Conservation (phyloP, 1,140 invertebrate species). For the Platyura marginata region DNA sequence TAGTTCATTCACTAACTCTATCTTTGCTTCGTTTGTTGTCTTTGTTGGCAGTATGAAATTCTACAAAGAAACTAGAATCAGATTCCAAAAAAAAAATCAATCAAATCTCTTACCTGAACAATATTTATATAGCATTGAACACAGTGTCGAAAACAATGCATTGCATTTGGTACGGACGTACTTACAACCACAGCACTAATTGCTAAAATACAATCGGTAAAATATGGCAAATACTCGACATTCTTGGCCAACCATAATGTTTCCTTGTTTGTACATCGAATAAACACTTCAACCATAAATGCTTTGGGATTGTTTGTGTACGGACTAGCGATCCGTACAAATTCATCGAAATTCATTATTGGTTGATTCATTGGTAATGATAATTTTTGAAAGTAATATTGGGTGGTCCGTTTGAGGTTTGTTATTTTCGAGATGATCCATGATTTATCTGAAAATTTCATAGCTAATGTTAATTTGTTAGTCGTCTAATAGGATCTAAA, state of each 20-base stretch:
- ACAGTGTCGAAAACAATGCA: constrained; percentile 1
- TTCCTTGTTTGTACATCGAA: constrained; percentile 9
- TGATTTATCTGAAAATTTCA: constrained; percentile 6
- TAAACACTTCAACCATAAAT: constrained; percentile 4
- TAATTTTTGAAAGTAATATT: constrained; percentile 11
- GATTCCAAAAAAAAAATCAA: no score
- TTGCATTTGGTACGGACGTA: constrained; percentile 4
- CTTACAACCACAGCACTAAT: constrained; percentile 6
- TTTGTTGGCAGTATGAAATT: background rate
- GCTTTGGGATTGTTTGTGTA: background rate
- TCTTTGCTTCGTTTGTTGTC: background rate
- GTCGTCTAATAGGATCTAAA: no score
- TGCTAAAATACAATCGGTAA: constrained; percentile 6
- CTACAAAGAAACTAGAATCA: no score
- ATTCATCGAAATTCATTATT: constrained; percentile 1
- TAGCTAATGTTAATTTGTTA: no score
- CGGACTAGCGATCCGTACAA: background rate
- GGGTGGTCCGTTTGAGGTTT: constrained; percentile 5
- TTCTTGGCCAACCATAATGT: constrained; percentile 7
- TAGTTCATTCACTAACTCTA: background rate
- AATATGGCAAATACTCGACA: constrained; percentile 5
- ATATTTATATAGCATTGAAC: constrained; percentile 3
- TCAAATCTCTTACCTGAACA: background rate
- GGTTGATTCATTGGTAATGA: constrained; percentile 3
- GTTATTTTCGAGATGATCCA: constrained; percentile 9